Evolutionary conservation across 2,888 invertebrate genomes (phyloP).

Genomic region (Phlogophora meticulosa): DNA sequence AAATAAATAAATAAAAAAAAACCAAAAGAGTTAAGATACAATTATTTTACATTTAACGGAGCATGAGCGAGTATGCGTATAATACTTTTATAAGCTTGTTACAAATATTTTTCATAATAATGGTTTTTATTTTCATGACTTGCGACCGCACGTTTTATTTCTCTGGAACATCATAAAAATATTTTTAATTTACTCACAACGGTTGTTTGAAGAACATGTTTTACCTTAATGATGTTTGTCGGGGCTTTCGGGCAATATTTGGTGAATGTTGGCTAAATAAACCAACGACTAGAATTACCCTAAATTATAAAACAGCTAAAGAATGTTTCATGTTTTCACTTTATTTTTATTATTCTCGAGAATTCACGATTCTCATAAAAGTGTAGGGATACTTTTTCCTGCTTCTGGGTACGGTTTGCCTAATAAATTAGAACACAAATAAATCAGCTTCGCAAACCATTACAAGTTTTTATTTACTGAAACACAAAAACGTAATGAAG

Average conservation of each 20-base stretch:
- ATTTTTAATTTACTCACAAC: constrained; percentile 35
- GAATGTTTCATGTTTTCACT: not conserved
- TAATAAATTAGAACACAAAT: not conserved
- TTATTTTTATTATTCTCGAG: not conserved
- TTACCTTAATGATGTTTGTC: constrained; percentile 40
- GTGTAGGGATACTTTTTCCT: not conserved
- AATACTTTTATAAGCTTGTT: constrained; percentile 1
- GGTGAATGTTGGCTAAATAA: constrained; percentile 19
- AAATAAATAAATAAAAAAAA: too few species aligned
- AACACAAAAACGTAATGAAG: not conserved
- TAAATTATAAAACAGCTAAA: not conserved
- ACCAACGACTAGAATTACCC: not conserved
- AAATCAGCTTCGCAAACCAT: not conserved
- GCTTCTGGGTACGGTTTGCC: too few species aligned
- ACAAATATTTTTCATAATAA: not conserved
- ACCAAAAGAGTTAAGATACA: too few species aligned
- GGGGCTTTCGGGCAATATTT: constrained; percentile 16
- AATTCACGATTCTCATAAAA: not conserved
- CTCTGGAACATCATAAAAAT: constrained; percentile 23
- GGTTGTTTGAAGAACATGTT: constrained; percentile 37
- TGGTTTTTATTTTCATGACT: not conserved
- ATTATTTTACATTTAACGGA: too few species aligned
- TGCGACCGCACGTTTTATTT: not conserved
- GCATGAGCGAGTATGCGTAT: too few species aligned
- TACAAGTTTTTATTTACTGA: not conserved